Conservation (phyloP, 2,888 invertebrate species). For the Amblyjoppa proteus region DNA sequence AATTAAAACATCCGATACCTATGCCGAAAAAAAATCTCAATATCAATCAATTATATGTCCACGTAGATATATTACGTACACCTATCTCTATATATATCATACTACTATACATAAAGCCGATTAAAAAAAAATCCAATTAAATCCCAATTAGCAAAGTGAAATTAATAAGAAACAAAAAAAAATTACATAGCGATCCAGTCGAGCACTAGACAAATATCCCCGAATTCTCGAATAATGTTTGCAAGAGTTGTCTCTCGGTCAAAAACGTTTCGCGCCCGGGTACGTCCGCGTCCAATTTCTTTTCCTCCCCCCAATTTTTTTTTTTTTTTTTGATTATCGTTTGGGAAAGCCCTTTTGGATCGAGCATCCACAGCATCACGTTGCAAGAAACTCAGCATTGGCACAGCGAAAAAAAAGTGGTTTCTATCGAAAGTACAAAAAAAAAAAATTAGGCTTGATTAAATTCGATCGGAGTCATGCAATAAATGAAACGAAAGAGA, state of each 20-base stretch:
- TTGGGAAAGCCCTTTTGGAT: conserved; percentile 14
- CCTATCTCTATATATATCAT: conserved; percentile 59
- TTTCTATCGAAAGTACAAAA: conserved; percentile 31
- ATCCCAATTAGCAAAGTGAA: conserved; percentile 69
- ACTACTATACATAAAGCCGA: conserved; percentile 66
- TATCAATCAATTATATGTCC: conserved; percentile 62
- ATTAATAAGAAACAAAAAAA: conserved; percentile 56
- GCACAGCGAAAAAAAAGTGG: conserved; percentile 61
- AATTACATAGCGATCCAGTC: conserved; percentile 60
- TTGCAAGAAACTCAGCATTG: conserved; percentile 65
- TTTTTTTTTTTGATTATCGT: conserved; percentile 17
- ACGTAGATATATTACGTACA: conserved; percentile 56
- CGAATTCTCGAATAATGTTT: conserved; percentile 28
- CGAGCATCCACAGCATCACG: conserved; percentile 36
- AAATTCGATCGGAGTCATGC: conserved; percentile 51
- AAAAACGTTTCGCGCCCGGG: conserved; percentile 18
- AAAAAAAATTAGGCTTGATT: conserved; percentile 18
- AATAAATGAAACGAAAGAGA: conserved; percentile 54
- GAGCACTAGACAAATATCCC: conserved; percentile 47
- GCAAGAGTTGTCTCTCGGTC: conserved; percentile 4
- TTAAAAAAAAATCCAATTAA: conserved; percentile 68
- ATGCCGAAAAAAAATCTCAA: conserved; percentile 57
- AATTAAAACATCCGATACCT: conserved; percentile 43
- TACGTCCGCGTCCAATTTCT: conserved; percentile 1
- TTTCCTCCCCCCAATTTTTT: conserved; percentile 34